Base-by-base conservation (phyloP, 2,888 invertebrate species). In the Apodemia zela region DNA sequence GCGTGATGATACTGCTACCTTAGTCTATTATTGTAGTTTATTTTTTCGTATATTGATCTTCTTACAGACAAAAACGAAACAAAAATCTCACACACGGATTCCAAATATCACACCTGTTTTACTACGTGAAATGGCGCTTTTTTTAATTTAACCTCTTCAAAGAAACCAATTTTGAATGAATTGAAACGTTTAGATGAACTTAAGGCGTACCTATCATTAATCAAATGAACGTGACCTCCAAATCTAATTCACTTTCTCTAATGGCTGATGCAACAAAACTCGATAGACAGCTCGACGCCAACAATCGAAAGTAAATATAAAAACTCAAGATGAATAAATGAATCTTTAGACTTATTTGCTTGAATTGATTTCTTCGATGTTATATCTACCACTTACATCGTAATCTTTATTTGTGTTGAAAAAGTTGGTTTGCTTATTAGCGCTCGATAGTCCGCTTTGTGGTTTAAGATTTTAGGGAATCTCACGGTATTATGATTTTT, bases 211-310 rank as follows among this genome's bases (percentile, higher is more conserved):
- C 65, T 68, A 68, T 68, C 66, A 72, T 74, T 70, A 75, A 77
- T 74, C 73, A 73, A 69, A 45, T 33, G 65, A 71, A 78, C 78
- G 77, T 79, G 78, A 77, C 72, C 72, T 71, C 70, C 64, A 66
- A 72, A 68, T 65, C 67, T 63, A 64, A 73, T 73, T 75, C 72
- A 73, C 75, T 76, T 75, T 75, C 71, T 70, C 73, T 71, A 70
- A 70, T 68, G 65, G 69, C 64, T 49, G 60, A 47, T 17, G 25
- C 25, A 54, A 54, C 54, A 54, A 54, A 54, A 54, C 62, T 42
- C 61, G 62, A 67, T 77, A 82, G 81, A 80, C 80, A 71, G 71
- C 45, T 62, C 65, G 81, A 77, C 81, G 81, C 82, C 81, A 72
- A 67, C 68, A 68, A 77, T 71, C 65, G 77, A 80, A 79, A 77